Conservation (phyloP, 2,888 invertebrate species). For the Drosophila engyochracea region DNA sequence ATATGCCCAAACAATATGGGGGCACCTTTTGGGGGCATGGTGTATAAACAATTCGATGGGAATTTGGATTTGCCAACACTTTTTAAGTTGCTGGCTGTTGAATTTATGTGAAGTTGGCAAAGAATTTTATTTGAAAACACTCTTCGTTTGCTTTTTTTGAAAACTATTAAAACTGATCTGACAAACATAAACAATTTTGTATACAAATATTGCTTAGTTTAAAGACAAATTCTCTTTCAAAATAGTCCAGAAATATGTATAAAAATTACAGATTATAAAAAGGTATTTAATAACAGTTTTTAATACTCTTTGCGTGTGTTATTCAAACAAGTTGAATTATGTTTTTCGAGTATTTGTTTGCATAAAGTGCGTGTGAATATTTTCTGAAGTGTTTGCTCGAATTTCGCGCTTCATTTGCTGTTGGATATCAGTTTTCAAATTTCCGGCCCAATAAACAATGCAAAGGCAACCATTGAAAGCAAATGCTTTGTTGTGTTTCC, state of each 20-base stretch:
- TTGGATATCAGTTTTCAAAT: conserved; percentile 47
- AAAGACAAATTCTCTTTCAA: background rate
- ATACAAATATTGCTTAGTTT: background rate
- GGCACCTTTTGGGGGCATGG: conserved; percentile 46
- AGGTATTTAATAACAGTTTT: background rate
- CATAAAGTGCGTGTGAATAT: conserved; percentile 25
- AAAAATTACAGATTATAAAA: background rate
- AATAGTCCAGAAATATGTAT: background rate
- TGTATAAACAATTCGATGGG: conserved; percentile 58
- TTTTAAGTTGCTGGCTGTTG: conserved; percentile 12
- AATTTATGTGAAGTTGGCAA: conserved; percentile 66
- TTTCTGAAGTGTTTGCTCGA: conserved; percentile 28
- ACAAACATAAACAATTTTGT: background rate
- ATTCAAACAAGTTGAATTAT: conserved; percentile 4
- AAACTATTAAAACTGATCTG: background rate
- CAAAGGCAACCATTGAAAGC: conserved; percentile 5
- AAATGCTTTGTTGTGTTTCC: conserved; percentile 21
- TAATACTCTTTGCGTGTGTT: conserved; percentile 1
- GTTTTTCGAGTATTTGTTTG: background rate
- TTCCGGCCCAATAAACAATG: conserved; percentile 70
- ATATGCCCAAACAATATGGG: conserved; percentile 60
- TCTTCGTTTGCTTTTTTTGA: conserved; percentile 26
- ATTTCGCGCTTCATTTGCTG: conserved; percentile 67
- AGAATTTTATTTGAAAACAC: conserved; percentile 31
- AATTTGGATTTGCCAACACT: conserved; percentile 22